Evolutionary conservation across 2,888 invertebrate genomes (phyloP).

Genomic region (Xanthostigma xanthostigma): DNA sequence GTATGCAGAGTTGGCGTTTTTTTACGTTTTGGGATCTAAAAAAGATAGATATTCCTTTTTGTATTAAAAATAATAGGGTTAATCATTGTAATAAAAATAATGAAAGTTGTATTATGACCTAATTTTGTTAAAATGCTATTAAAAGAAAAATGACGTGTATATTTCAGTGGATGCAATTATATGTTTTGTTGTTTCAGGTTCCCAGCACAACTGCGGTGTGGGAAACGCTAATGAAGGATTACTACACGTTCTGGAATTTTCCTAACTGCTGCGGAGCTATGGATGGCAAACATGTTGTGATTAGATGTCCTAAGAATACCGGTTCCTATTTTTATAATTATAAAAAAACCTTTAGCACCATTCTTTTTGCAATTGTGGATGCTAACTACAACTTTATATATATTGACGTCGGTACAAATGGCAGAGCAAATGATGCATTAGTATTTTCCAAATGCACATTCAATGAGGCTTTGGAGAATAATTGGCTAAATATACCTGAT

Average conservation of each 20-base stretch:
- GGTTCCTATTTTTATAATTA: constrained; percentile 13
- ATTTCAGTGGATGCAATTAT: too few species aligned
- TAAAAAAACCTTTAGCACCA: constrained; percentile 11
- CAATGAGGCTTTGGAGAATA: constrained; percentile 10
- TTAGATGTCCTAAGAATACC: constrained; percentile 11
- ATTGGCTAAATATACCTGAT: constrained; percentile 9
- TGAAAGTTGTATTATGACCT: too few species aligned
- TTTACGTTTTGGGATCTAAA: too few species aligned
- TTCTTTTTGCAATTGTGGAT: constrained; percentile 11
- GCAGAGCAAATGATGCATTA: constrained; percentile 11
- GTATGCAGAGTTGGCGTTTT: too few species aligned
- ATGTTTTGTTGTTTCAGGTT: too few species aligned
- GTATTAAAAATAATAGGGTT: too few species aligned
- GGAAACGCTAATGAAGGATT: constrained; percentile 9
- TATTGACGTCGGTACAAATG: constrained; percentile 10
- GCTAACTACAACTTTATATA: constrained; percentile 12
- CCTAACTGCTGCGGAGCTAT: constrained; percentile 11
- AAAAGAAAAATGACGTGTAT: too few species aligned
- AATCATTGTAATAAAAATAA: too few species aligned
- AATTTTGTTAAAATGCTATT: too few species aligned
- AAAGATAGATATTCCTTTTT: too few species aligned
- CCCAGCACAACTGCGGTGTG: neutral
- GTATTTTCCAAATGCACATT: constrained; percentile 12
- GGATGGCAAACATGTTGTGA: constrained; percentile 13
- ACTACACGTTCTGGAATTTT: constrained; percentile 12